Evolutionary conservation across 2,113 vertebrate species (phyloP).

Genomic region (Platichthys flesus): DNA sequence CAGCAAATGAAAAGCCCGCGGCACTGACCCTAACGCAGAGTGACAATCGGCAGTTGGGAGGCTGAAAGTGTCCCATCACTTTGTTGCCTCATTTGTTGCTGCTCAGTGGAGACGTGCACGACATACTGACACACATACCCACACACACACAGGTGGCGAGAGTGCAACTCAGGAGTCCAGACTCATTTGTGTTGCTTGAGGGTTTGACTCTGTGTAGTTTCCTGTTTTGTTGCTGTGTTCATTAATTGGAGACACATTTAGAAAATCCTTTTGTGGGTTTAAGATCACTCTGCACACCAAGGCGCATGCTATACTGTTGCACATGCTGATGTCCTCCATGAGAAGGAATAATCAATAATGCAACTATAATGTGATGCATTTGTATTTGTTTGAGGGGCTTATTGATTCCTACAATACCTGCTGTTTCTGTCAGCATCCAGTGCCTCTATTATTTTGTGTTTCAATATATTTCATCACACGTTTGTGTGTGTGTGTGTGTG

Average conservation of each 20-base stretch:
- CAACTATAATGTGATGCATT: conserved; percentile 17
- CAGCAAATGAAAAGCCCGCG: neutral
- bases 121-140: conserved; percentile 47
- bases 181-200: conserved; percentile 12
- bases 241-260: conserved; percentile 6
- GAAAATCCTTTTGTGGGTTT: neutral
- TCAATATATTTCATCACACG: neutral
- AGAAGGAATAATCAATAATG: conserved; percentile 24
- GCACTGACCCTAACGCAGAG: conserved; percentile 49
- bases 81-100: conserved; percentile 28
- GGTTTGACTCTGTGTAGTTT: conserved; percentile 12
- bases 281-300: neutral
- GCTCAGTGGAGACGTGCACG: conserved; percentile 30
- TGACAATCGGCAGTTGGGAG: conserved; percentile 44
- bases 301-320: neutral
- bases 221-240: conserved; percentile 4
- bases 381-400: conserved; percentile 26
- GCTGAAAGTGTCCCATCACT: conserved; percentile 48
- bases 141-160: conserved; percentile 24
- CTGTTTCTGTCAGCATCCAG: neutral
- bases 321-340: conserved; percentile 17
- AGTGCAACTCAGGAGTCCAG: conserved; percentile 20
- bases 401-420: conserved; percentile 12
- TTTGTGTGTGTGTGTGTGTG: neutral
- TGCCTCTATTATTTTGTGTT: neutral